Evolutionary conservation across 2,888 invertebrate species (phyloP), one percentile per base, ranked within the genome.

Genomic region (Timema podura): DNA sequence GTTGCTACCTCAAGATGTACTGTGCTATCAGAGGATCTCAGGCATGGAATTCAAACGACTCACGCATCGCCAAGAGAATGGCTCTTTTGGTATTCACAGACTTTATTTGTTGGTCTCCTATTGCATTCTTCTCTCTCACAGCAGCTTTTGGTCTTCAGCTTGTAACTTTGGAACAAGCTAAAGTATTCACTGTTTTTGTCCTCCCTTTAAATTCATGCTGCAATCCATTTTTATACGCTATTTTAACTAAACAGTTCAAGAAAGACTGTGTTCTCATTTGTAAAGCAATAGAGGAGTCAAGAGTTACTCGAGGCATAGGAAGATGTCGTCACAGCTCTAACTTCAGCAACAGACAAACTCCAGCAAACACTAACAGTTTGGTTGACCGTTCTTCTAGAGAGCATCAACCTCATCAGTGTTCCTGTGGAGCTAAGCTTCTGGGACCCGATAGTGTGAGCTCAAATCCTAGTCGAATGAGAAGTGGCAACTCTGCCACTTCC

Each of bases 31-130:
- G 96, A n/a, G 96, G 96, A 71, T 96, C 96, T 0, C 92, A 95
- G 80, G 96, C 96, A 0, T 97, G 97, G 97, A 97, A 97, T 81
- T 95, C 95, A 5, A 97, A 97, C 82, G 97, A 98, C 81, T 95
- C 96, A 10, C 86, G 96, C 68, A 96, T 98, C 76, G 97, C 98
- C 61, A 96, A 96, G 81, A 86, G 96, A 57, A 98, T 98, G 97
- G 96, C 98, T 0, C 83, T 98, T 61, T 85, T 98, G 70, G 97
- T 98, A 5, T 96, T 97, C 81, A 98, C 98, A 0, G 98, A 98
- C 81, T 95, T 98, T 79, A 85, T 97, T 65, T 98, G 98, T 83
- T 98, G 98, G 98, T 95, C 96, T 5, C 98, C 98, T 0, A 96
- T 98, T 74, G 95, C 98, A 1, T 95, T 98, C 82, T 95, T 96